These are phyloP conservation scores for Thysanoteuthis rhombus DNA, from an alignment of 2,888 invertebrate genomes.

Conservation along the genomic window DNA sequence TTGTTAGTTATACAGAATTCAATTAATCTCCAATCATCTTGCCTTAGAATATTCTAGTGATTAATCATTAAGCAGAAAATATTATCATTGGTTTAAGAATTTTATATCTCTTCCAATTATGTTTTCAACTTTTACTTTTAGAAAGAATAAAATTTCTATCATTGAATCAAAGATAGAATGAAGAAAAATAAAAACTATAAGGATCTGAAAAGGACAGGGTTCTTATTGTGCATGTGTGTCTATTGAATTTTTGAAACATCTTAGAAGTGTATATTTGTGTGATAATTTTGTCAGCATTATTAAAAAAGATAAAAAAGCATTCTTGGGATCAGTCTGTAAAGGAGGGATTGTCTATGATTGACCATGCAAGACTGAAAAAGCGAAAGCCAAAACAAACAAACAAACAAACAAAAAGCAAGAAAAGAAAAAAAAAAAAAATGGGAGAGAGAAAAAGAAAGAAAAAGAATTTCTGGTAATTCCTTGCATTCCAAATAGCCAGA, in stretches of 20 bases:
- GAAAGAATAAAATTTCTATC: not conserved
- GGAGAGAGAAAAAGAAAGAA: not conserved
- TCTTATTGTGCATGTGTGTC: not conserved
- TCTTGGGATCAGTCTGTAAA: not conserved
- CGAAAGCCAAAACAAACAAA: not conserved
- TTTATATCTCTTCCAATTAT: not conserved
- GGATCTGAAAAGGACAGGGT: not conserved
- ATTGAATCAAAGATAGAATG: not conserved
- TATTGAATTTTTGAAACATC: not conserved
- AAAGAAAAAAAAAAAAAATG: not conserved
- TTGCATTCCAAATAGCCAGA: not conserved
- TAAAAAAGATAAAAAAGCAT: not conserved
- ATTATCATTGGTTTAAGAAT: too few species aligned
- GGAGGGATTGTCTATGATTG: not conserved
- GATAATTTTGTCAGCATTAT: not conserved
- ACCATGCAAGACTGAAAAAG: not conserved
- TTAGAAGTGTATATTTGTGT: not conserved
- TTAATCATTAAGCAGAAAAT: not conserved
- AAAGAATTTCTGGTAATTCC: not conserved
- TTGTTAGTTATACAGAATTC: not conserved
- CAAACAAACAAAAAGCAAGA: not conserved
- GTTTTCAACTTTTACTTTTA: not conserved
- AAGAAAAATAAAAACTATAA: not conserved
- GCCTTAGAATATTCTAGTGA: not conserved
- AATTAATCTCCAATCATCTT: not conserved